Conservation (phyloP, 1,140 invertebrate genomes). For the Drosophila pruinosa region DNA sequence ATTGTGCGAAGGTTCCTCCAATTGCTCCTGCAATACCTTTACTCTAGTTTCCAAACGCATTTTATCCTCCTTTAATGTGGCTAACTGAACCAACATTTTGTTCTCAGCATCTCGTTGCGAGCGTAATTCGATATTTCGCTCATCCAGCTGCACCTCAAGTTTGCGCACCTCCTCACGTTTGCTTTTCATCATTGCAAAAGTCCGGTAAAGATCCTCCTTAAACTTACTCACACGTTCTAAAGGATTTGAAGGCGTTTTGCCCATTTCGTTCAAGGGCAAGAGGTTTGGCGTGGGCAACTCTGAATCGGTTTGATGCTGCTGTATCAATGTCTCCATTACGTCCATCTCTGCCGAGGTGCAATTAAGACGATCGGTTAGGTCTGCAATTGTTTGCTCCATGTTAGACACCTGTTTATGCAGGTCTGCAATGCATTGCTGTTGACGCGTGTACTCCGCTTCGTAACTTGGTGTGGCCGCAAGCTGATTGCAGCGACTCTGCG, state of each 20-base stretch:
- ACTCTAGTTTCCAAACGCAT: constrained; percentile 57
- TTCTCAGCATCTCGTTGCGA: constrained; percentile 67
- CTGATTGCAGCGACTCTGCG: constrained; percentile 78
- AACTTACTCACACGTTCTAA: constrained; percentile 64
- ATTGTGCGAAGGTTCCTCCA: constrained; percentile 40
- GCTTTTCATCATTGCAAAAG: constrained; percentile 61
- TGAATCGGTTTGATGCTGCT: constrained; percentile 61
- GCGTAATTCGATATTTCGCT: constrained; percentile 61
- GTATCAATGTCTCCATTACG: constrained; percentile 73
- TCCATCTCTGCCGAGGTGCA: constrained; percentile 70
- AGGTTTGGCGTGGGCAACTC: constrained; percentile 43
- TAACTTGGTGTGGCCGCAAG: constrained; percentile 40
- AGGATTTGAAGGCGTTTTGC: constrained; percentile 70
- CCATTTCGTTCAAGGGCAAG: constrained; percentile 38
- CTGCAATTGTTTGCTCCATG: constrained; percentile 67
- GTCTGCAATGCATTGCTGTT: constrained; percentile 56
- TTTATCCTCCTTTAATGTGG: constrained; percentile 67
- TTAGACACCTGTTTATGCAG: constrained; percentile 59
- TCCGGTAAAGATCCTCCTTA: constrained; percentile 71
- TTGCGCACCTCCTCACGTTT: constrained; percentile 75
- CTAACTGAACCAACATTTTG: constrained; percentile 63
- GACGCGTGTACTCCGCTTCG: constrained; percentile 48
- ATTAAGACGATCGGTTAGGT: constrained; percentile 58
- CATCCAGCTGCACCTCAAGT: constrained; percentile 61
- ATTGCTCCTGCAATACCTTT: constrained; percentile 59